phyloP scores from a whole-genome alignment of 2,113 vertebrate genomes.

The Steatornis caripensis region DNA sequence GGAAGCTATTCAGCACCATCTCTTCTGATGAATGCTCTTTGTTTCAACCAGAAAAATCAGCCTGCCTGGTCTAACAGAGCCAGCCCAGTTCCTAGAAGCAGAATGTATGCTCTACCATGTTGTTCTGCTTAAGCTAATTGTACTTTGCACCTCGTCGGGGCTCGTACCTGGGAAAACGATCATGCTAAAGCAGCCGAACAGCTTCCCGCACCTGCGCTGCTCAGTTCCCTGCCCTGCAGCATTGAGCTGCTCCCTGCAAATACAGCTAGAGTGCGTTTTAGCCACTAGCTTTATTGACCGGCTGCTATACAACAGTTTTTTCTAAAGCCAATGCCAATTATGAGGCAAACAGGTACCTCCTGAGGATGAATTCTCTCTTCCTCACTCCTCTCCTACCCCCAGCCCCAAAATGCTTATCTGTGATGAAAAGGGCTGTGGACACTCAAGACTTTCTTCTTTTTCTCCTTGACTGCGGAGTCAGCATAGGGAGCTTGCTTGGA shows the following conservation, averaged over 20 bases:
- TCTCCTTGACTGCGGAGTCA: neutral
- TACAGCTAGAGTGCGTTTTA: neutral
- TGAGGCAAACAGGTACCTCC: neutral
- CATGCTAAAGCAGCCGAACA: neutral
- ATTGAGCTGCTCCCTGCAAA: neutral
- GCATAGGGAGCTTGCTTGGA: neutral
- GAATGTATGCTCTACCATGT: neutral
- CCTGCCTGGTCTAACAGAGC: neutral
- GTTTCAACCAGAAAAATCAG: neutral
- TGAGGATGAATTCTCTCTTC: neutral
- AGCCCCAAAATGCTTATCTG: neutral
- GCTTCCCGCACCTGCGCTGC: neutral
- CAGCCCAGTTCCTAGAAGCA: neutral
- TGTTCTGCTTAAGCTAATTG: neutral
- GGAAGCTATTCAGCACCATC: neutral
- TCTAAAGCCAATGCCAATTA: neutral
- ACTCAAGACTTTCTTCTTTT: neutral
- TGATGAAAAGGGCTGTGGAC: neutral
- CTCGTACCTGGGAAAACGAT: neutral
- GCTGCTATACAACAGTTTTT: neutral
- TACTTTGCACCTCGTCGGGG: neutral
- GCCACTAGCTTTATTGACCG: neutral
- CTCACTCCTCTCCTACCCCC: neutral
- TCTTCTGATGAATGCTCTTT: neutral
- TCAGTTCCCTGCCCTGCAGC: neutral